A percentile compares a stretch with the other conserved stretches of the same genome.
phyloP scores from a whole-genome alignment of 2,113 vertebrate genomes.

The Scomber japonicus region DNA sequence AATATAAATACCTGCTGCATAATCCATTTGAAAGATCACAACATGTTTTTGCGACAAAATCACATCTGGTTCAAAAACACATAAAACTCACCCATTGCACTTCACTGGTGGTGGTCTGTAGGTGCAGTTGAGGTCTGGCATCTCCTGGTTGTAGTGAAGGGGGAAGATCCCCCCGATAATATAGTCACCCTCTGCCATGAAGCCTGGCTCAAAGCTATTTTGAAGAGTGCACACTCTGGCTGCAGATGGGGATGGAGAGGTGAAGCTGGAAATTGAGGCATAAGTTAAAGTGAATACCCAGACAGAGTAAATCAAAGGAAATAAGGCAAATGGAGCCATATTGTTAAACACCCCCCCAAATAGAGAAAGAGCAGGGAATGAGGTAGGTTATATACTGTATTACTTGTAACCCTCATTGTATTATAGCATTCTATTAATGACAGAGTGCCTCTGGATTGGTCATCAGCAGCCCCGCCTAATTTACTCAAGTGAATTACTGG shows the following conservation, averaged over 20 bases:
- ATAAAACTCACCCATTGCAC: slow-evolving; percentile 80
- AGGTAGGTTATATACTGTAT: neutral
- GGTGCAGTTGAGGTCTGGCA: slow-evolving; percentile 67
- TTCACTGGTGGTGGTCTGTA: slow-evolving; percentile 73
- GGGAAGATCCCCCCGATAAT: slow-evolving; percentile 70
- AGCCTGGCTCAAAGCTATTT: slow-evolving; percentile 61
- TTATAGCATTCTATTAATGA: slow-evolving; percentile 31
- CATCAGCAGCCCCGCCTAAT: no score
- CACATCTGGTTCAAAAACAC: neutral
- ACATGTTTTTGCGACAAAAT: neutral
- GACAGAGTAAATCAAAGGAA: neutral
- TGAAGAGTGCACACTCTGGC: slow-evolving; percentile 44
- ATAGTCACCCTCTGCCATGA: slow-evolving; percentile 57
- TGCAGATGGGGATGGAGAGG: no score
- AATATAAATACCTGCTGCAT: neutral
- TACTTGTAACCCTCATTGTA: no score
- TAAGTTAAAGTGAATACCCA: no score
- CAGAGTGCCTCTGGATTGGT: slow-evolving; percentile 44
- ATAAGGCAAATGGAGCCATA: slow-evolving; percentile 14
- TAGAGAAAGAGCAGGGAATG: neutral
- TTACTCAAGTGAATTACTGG: no score
- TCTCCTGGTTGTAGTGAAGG: slow-evolving; percentile 67
- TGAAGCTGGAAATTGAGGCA: no score
- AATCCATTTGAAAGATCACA: neutral
- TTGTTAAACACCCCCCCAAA: neutral